Evolutionary conservation across 1,140 invertebrate genomes (phyloP), one percentile per base, ranked within the genome.

Genomic region (Samia ricini): DNA sequence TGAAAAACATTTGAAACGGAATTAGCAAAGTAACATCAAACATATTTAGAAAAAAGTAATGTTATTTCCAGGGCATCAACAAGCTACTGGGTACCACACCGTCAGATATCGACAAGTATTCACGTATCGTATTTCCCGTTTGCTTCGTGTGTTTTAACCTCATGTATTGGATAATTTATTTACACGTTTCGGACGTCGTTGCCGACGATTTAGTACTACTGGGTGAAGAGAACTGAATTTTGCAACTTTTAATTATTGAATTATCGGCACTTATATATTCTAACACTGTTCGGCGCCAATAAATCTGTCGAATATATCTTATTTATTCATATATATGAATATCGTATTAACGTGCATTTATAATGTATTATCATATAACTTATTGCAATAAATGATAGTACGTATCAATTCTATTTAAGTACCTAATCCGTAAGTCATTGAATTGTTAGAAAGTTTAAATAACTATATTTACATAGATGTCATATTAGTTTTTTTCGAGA

Each of bases 151-250:
- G 97, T 91, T 99, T 99, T 93, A 98, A 99, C 90, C 93, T 98
- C 57, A 98, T 98, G 97, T 98, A 99, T 91, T 99, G 97, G 97
- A 98, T 98, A 85, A 98, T 98, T 76, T 98, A 98, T 83, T 92
- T 98, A 68, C 97, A 98, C 92, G 98, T 98, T 79, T 98, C 96
- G 69, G 97, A 98, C 90, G 96, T 97, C 22, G 95, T 98, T n/a
- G 96, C 96, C 66, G 97, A 98, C 81, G 97, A 98, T 91, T 91
- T 98, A 77, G 96, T 97, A 60, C 91, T 96, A 58, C 92, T 97
- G 60, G 95, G 94, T 76, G 95, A 95, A 77, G 95, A 95, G 72
- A 95, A 95, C 80, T 95, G 94, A 82, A 15, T 19, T 22, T 19
- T 21, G 22, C 26, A 62, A 10, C 48, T 10, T 54, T 54, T 2